These are phyloP conservation scores for Drosophila cognata DNA, from an alignment of 2,888 invertebrate species.

Conservation along the genomic window DNA sequence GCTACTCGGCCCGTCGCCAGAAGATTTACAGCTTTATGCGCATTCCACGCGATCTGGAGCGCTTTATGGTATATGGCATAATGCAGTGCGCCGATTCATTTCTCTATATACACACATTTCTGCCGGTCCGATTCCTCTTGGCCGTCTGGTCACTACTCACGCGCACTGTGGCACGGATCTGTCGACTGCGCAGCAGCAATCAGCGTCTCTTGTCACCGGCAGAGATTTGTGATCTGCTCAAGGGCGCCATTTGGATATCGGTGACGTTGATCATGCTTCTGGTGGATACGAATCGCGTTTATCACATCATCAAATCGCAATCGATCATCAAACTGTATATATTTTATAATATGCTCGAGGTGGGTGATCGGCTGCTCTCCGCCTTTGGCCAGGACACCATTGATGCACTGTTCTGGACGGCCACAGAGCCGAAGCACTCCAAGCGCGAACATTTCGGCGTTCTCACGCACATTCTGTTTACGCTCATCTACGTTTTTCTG, in stretches of 20 bases:
- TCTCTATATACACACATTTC: slow-evolving; percentile 98
- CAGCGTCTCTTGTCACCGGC: slow-evolving; percentile 91
- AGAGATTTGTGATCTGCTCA: slow-evolving; percentile 97
- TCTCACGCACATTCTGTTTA: slow-evolving; percentile 95
- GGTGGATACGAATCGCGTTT: slow-evolving; percentile 98
- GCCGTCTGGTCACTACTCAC: slow-evolving; percentile 93
- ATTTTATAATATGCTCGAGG: slow-evolving; percentile 99
- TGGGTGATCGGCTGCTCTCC: slow-evolving; percentile 97
- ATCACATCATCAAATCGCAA: slow-evolving; percentile 98
- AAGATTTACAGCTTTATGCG: slow-evolving; percentile 98
- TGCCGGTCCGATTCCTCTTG: slow-evolving; percentile 95
- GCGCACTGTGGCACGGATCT: slow-evolving; percentile 90
- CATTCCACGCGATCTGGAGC: slow-evolving; percentile 96
- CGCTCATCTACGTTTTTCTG: slow-evolving; percentile 95
- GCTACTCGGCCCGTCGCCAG: slow-evolving; percentile 96
- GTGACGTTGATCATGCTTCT: slow-evolving; percentile 93
- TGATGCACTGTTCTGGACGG: slow-evolving; percentile 99
- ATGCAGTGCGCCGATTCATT: slow-evolving; percentile 99
- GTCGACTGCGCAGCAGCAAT: slow-evolving; percentile 87
- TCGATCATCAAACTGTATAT: slow-evolving; percentile 99
- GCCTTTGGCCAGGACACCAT: slow-evolving; percentile 99
- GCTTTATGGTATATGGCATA: slow-evolving; percentile 97
- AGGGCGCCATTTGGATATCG: slow-evolving; percentile 94
- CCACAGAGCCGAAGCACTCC: slow-evolving; percentile 95
- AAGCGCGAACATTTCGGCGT: slow-evolving; percentile 94